Percentiles rank a stretch among this genome's conserved stretches.
phyloP scores from a whole-genome alignment of 2,888 invertebrate genomes.

The Leptinotarsa haldemani region DNA sequence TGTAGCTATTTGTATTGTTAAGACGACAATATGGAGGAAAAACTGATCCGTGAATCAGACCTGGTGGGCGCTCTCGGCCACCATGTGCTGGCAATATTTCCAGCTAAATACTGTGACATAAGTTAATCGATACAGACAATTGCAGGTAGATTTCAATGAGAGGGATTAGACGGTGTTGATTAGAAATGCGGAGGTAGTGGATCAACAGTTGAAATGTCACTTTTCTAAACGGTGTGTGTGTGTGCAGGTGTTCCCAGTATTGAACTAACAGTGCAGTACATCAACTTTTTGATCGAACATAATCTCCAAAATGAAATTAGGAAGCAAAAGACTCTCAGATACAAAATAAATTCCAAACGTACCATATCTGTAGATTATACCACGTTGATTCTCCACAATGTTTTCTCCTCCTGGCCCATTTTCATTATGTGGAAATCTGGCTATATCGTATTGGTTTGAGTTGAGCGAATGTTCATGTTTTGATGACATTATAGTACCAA shows the following conservation, averaged over 20 bases:
- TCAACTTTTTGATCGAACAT: neutral
- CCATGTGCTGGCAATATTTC: conserved; percentile 15
- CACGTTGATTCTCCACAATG: too few species aligned
- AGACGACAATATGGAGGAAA: conserved; percentile 38
- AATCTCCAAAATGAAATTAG: too few species aligned
- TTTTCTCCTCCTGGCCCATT: too few species aligned
- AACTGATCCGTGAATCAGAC: conserved; percentile 34
- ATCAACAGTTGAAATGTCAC: neutral
- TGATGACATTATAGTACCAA: too few species aligned
- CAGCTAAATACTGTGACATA: neutral
- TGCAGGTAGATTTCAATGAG: conserved; percentile 4
- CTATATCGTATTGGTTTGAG: too few species aligned
- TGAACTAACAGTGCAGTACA: neutral
- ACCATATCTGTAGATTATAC: too few species aligned
- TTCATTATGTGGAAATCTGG: too few species aligned
- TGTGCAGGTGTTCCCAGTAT: neutral
- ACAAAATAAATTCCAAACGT: too few species aligned
- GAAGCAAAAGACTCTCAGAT: neutral
- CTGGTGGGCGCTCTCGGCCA: conserved; percentile 28
- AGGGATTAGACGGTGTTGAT: neutral
- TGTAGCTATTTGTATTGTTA: conserved; percentile 37
- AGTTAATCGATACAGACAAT: conserved; percentile 10
- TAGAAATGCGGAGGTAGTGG: neutral
- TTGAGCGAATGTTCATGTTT: too few species aligned
- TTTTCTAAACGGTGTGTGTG: neutral